Evolutionary conservation across 2,113 vertebrate species (phyloP).

Genomic region (Mesitornis unicolor): DNA sequence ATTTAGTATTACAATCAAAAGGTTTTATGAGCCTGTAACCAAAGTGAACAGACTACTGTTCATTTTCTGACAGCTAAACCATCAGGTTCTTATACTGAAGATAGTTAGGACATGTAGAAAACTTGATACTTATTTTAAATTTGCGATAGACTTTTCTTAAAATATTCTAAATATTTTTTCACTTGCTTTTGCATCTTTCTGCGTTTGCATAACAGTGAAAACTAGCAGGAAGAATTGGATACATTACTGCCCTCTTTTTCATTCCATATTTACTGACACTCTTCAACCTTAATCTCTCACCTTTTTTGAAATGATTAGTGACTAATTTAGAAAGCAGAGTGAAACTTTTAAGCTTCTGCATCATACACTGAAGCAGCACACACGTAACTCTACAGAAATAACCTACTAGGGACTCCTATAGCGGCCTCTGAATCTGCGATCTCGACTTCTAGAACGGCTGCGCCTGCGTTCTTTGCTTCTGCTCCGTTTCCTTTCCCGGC

Average conservation of each 20-base stretch:
- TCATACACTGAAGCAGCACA: background rate
- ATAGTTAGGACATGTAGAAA: background rate
- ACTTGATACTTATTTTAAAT: background rate
- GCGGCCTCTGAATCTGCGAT: conserved; percentile 85
- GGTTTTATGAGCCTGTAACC: background rate
- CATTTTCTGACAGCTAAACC: background rate
- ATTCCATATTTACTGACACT: background rate
- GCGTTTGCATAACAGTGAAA: background rate
- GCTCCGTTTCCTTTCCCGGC: conserved; percentile 85
- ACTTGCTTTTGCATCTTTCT: background rate
- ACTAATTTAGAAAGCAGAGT: background rate
- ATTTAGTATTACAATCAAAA: background rate
- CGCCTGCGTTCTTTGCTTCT: conserved; percentile 89
- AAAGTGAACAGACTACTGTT: background rate
- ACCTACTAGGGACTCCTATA: conserved; percentile 92
- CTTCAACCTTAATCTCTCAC: background rate
- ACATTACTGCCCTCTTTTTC: background rate
- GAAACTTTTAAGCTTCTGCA: background rate
- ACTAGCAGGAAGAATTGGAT: background rate
- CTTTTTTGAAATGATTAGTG: background rate
- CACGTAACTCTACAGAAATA: background rate
- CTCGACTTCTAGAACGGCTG: conserved; percentile 86
- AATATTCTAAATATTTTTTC: too few relatives aligned
- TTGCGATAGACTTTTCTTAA: background rate
- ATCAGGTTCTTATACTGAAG: background rate